These are phyloP conservation scores for Gymnopithys bicolor DNA, from an alignment of 2,797 vertebrate genomes.

Conservation along the genomic window DNA sequence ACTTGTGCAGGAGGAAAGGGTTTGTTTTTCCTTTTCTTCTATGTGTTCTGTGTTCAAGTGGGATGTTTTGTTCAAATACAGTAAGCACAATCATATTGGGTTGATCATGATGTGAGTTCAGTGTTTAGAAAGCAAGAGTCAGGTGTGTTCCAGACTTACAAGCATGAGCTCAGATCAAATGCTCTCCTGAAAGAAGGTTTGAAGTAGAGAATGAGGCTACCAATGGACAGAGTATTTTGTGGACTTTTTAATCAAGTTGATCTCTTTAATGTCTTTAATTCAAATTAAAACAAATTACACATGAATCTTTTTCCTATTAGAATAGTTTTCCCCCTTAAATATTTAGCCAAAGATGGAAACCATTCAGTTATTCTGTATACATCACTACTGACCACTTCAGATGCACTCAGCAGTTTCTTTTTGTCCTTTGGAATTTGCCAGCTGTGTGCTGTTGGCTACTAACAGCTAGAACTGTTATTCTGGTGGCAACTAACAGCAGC, in stretches of 20 bases:
- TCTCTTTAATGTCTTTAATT: background rate
- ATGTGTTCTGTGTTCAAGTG: background rate
- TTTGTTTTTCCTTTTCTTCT: background rate
- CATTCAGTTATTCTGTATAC: background rate
- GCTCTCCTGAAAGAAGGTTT: background rate
- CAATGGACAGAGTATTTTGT: background rate
- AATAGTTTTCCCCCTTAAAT: background rate
- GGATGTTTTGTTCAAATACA: background rate
- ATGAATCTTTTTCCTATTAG: background rate
- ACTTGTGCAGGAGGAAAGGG: background rate
- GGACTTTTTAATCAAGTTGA: background rate
- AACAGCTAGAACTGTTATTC: background rate
- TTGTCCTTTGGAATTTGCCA: background rate
- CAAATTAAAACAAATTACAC: background rate
- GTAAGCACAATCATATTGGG: background rate
- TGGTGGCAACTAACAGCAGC: background rate
- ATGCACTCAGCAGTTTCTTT: background rate
- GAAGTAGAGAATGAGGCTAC: background rate
- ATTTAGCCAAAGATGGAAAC: background rate
- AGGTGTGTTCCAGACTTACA: background rate
- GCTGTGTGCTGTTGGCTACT: background rate
- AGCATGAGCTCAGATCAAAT: background rate
- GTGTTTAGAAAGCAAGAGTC: background rate
- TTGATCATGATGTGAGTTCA: background rate
- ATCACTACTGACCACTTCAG: background rate